phyloP scores from a whole-genome alignment of 92 coral and sea anemone genomes.

The Epizoanthus ramosus region DNA sequence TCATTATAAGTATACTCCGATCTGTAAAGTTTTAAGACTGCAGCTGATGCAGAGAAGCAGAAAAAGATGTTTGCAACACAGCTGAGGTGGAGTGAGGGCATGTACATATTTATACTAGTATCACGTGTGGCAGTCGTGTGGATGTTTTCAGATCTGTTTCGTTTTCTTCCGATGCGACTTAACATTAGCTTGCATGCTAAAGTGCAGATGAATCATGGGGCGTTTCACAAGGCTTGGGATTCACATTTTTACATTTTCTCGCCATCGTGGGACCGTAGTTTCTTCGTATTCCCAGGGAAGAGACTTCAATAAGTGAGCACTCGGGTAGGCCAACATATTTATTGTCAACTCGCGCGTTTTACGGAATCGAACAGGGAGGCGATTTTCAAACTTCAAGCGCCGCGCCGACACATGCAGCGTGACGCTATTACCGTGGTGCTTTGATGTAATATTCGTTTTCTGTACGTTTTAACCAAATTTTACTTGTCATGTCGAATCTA shows the following conservation, averaged over 20 bases:
- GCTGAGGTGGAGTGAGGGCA: no score
- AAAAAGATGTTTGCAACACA: no score
- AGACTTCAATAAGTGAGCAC: conserved; percentile 38
- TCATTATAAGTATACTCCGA: no score
- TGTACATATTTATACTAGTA: no score
- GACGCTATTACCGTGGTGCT: conserved; percentile 31
- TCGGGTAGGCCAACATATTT: conserved; percentile 18
- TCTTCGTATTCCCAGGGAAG: conserved; percentile 44
- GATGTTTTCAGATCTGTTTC: conserved; percentile 43
- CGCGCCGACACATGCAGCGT: conserved; percentile 28
- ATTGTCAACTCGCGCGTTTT: conserved; percentile 26
- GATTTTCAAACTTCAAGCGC: conserved; percentile 20
- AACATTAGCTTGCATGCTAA: conserved; percentile 27
- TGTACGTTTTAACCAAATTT: conserved; percentile 27
- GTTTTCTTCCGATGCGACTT: conserved; percentile 27
- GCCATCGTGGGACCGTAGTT: conserved; percentile 30
- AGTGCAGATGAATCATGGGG: conserved; percentile 41
- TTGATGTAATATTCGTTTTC: conserved; percentile 23
- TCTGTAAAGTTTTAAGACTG: no score
- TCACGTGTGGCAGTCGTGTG: conserved; percentile 53
- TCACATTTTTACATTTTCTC: conserved; percentile 31
- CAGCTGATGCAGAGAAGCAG: no score
- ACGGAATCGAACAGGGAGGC: conserved; percentile 25
- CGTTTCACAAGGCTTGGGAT: conserved; percentile 55
- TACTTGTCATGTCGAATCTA: conserved; percentile 19